These are phyloP conservation scores for Bergia puertoricense DNA, from an alignment of 92 coral and sea anemone genomes.

Conservation along the genomic window DNA sequence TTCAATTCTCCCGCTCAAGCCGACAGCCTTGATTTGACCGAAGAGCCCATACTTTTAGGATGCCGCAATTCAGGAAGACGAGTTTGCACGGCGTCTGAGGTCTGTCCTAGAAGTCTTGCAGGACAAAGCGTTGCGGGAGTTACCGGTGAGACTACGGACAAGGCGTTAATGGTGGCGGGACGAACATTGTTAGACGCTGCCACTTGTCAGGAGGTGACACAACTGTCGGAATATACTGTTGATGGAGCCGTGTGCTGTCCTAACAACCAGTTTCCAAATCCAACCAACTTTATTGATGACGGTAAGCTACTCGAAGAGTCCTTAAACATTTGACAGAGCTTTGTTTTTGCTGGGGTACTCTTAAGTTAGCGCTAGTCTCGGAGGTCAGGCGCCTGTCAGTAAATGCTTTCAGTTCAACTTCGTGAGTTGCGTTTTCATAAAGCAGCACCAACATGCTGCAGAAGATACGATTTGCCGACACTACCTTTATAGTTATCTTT, in stretches of 20 bases:
- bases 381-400: too few species aligned
- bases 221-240: slow-evolving; percentile 4
- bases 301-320: background rate
- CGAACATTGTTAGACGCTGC: slow-evolving; percentile 26
- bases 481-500: too few species aligned
- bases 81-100: slow-evolving; percentile 44
- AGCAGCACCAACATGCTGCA: too few species aligned
- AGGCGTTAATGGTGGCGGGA: slow-evolving; percentile 36
- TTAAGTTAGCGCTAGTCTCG: too few species aligned
- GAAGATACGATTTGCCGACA: too few species aligned
- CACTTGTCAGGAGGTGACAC: slow-evolving; percentile 30
- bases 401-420: too few species aligned
- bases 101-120: slow-evolving; percentile 43
- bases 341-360: too few species aligned
- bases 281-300: slow-evolving; percentile 32
- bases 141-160: slow-evolving; percentile 25
- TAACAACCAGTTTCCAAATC: slow-evolving; percentile 21
- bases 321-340: too few species aligned
- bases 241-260: slow-evolving; percentile 43
- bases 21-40: too few species aligned
- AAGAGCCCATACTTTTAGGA: too few species aligned
- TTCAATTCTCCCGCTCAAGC: too few species aligned
- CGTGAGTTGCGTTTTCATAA: too few species aligned
- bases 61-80: background rate
- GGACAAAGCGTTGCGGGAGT: slow-evolving; percentile 43